Conservation (phyloP, 2,113 vertebrate species). For the Anoura caudifer region DNA sequence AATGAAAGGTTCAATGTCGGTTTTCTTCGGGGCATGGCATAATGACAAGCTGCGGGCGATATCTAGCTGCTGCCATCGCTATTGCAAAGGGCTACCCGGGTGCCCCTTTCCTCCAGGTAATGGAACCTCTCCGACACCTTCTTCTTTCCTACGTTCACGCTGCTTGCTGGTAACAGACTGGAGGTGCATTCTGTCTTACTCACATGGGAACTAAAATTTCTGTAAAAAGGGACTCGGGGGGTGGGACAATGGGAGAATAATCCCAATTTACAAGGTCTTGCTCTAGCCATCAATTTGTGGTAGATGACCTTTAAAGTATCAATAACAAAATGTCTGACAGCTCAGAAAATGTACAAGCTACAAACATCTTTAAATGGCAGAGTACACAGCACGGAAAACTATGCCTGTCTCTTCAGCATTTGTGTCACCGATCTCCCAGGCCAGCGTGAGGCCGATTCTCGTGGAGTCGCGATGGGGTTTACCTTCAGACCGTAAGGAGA, state of each 20-base stretch:
- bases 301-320: conserved; percentile 75
- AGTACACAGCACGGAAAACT: conserved; percentile 80
- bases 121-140: conserved; percentile 69
- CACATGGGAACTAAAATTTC: conserved; percentile 62
- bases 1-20: conserved; percentile 77
- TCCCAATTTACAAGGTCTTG: conserved; percentile 78
- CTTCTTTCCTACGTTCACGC: conserved; percentile 71
- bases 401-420: conserved; percentile 80
- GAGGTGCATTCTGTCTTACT: conserved; percentile 70
- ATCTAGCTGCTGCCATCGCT: conserved; percentile 75
- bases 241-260: conserved; percentile 62
- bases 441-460: conserved; percentile 75
- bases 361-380: conserved; percentile 80
- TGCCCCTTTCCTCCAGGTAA: conserved; percentile 63
- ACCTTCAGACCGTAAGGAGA: conserved; percentile 79
- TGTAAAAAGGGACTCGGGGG: conserved; percentile 32
- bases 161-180: conserved; percentile 75
- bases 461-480: conserved; percentile 76
- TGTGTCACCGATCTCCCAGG: conserved; percentile 75
- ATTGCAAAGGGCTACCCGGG: conserved; percentile 77
- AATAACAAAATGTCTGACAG: conserved; percentile 79
- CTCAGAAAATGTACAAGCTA: conserved; percentile 83
- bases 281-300: conserved; percentile 71
- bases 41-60: conserved; percentile 69
- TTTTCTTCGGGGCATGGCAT: conserved; percentile 72